These are phyloP conservation scores for Spodoptera litura DNA, from an alignment of 1,140 invertebrate genomes.

Conservation along the genomic window DNA sequence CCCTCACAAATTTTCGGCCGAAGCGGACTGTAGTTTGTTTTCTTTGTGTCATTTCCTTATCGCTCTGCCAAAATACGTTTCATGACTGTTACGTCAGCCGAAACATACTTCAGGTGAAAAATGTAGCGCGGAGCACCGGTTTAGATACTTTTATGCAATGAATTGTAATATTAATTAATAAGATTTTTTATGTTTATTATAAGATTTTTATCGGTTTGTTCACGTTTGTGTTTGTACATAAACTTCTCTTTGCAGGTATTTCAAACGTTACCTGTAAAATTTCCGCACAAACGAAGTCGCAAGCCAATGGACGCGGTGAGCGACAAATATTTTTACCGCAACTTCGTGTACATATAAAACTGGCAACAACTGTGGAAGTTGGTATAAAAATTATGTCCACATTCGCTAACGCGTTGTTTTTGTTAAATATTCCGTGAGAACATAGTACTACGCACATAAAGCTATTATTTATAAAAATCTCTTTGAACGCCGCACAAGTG, in stretches of 20 bases:
- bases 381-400: constrained; percentile 32
- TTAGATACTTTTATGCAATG: constrained; percentile 65
- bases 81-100: constrained; percentile 81
- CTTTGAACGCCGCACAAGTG: constrained; percentile 70
- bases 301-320: neutral
- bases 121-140: constrained; percentile 58
- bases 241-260: neutral
- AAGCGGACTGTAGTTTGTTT: constrained; percentile 82
- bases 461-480: constrained; percentile 82
- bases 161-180: constrained; percentile 49
- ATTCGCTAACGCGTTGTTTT: constrained; percentile 34
- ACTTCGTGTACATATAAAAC: constrained; percentile 29
- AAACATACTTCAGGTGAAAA: constrained; percentile 80
- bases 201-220: neutral
- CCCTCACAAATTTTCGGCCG: constrained; percentile 79
- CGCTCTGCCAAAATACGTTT: constrained; percentile 84
- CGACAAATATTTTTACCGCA: constrained; percentile 36
- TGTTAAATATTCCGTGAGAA: constrained; percentile 50
- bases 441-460: constrained; percentile 63
- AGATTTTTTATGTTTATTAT: neutral
- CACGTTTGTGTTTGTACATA: neutral
- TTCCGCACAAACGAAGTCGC: constrained; percentile 8
- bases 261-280: constrained; percentile 3
- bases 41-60: constrained; percentile 85
- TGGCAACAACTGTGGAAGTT: constrained; percentile 33